Evolutionary conservation across 2,113 vertebrate species (phyloP), one percentile per base, ranked within the genome.

Genomic region (Macheiramphus alcinus): DNA sequence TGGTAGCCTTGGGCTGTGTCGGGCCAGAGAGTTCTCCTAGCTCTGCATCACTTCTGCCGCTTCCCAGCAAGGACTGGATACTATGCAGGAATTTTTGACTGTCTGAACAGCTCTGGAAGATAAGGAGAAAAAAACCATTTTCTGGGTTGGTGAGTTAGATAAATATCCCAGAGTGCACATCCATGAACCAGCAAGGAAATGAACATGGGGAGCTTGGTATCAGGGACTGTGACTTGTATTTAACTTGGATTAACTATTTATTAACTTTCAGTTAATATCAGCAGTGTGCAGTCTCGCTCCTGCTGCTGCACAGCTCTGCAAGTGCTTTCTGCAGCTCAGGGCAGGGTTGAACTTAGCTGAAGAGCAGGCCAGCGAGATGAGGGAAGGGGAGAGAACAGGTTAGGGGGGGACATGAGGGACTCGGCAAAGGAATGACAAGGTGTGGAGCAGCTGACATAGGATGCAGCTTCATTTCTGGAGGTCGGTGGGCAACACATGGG

Each of bases 1-100:
- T 36, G 61, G 53, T 70, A 16, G 42, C 74, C 68, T 10, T 23
- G 58, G 38, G 76, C 87, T 55, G 26, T 3, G 16, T 4, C 3
- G 2, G 48, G 27, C 36, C 43, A 6, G 50, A 15, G 81, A 5
- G 16, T 32, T 65, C 26, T 26, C 31, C 45, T 3, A 16, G 32
- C 59, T 53, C 52, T 5, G 12, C 14, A 1, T 19, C 2, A 0
- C 48, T 62, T 29, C 43, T 34, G 38, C 71, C 1, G 0, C 74
- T 79, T 59, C 90, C 70, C 84, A 45, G 45, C 20, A 7, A 61
- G 79, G 6, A 0, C 50, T 23, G 63, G 40, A 7, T 22, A 2
- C 6, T 1, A 3, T 3, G 13, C 18, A 42, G 89, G 53, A 7
- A 20, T 42, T 58, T 47, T 21, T 13, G 27, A 16, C 20, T 36